phyloP scores from a whole-genome alignment of 2,113 vertebrate genomes.

The Oryzias javanicus region DNA sequence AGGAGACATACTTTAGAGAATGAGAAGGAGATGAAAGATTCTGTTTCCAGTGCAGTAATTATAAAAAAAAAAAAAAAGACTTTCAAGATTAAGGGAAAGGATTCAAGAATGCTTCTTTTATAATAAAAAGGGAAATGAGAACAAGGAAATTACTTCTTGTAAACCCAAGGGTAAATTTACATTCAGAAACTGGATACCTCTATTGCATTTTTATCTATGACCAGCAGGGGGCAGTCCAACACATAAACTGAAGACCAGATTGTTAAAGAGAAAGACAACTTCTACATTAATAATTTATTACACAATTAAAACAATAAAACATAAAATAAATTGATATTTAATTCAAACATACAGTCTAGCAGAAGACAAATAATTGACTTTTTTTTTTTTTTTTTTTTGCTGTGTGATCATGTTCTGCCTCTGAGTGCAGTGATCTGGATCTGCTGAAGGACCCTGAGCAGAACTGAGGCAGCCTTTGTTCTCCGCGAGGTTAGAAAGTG shows the following conservation, averaged over 20 bases:
- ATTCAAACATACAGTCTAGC: conserved; percentile 12
- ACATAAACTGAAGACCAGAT: conserved; percentile 21
- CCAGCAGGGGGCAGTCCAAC: conserved; percentile 70
- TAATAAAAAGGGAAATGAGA: not conserved
- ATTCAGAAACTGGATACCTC: not conserved
- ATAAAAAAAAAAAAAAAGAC: conserved; percentile 9
- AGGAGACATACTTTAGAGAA: conserved; percentile 12
- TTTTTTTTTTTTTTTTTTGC: not conserved
- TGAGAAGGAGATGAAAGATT: conserved; percentile 55
- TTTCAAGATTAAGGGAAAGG: conserved; percentile 5
- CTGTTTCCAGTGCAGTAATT: conserved; percentile 41
- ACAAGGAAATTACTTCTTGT: conserved; percentile 2
- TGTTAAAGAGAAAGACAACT: not conserved
- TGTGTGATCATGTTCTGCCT: conserved; percentile 10
- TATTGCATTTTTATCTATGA: not conserved
- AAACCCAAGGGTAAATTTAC: conserved; percentile 8
- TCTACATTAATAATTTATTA: conserved; percentile 27
- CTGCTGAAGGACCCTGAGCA: conserved; percentile 72
- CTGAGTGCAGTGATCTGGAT: conserved; percentile 59
- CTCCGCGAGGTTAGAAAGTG: conserved; percentile 70
- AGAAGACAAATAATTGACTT: conserved; percentile 12
- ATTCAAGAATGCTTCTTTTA: not conserved
- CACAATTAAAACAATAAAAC: conserved; percentile 21
- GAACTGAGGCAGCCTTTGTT: conserved; percentile 50
- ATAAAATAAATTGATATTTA: conserved; percentile 5